Evolutionary conservation across 2,113 vertebrate genomes (phyloP).

Genomic region (Urocynchramus pylzowi): DNA sequence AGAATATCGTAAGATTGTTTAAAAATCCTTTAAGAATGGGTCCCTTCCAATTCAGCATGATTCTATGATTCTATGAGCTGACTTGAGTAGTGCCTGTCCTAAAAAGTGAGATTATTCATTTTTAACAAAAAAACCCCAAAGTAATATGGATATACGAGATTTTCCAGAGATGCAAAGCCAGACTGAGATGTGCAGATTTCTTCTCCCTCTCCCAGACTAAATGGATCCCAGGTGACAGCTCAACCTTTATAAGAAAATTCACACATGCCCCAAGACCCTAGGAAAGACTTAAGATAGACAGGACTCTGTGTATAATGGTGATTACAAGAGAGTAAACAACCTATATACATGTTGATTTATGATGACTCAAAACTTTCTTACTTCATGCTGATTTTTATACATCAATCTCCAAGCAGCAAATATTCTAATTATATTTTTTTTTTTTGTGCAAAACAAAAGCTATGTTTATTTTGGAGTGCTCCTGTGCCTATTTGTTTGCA

Average conservation of each 20-base stretch:
- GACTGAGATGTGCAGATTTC: rapidly evolving
- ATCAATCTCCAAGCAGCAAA: background rate
- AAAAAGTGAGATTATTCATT: background rate
- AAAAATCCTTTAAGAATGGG: background rate
- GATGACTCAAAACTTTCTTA: background rate
- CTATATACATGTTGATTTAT: background rate
- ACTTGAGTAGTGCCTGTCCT: background rate
- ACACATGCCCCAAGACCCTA: background rate
- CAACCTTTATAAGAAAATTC: background rate
- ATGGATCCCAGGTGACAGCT: background rate
- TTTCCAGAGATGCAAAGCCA: background rate
- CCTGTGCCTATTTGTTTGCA: background rate
- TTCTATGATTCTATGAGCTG: background rate
- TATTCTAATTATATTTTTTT: background rate
- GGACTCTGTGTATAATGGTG: background rate
- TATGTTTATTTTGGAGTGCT: background rate
- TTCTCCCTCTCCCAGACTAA: background rate
- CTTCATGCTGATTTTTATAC: background rate
- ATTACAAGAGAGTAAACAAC: background rate
- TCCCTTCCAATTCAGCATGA: background rate
- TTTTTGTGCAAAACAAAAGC: background rate
- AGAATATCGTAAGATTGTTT: background rate
- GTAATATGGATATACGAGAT: background rate
- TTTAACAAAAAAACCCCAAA: background rate
- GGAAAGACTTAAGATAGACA: background rate